A percentile compares a stretch with the other conserved stretches of the same genome.
Conservation (phyloP, 2,113 vertebrate species). For the Carlito syrichta region DNA sequence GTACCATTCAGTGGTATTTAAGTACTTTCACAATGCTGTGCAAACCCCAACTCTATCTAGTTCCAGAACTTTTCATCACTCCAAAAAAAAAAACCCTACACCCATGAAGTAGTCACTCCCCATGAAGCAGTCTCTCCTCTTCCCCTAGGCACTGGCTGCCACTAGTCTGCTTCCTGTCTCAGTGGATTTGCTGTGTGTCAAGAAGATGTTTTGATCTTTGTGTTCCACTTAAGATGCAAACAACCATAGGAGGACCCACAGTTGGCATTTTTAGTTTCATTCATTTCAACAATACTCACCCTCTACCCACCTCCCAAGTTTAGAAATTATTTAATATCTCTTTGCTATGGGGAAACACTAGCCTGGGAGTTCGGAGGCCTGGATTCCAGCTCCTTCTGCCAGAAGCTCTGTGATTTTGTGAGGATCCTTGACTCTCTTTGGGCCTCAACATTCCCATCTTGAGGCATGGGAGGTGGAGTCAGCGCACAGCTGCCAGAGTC, state of each 20-base stretch:
- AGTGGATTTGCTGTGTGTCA: neutral
- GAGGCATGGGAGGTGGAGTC: neutral
- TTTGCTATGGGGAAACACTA: neutral
- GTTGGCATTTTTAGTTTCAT: neutral
- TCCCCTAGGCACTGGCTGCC: neutral
- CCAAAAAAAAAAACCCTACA: neutral
- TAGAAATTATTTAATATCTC: neutral
- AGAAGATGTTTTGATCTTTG: neutral
- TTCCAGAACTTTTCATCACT: neutral
- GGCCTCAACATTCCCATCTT: neutral
- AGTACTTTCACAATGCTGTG: too few species aligned
- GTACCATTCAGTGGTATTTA: too few species aligned
- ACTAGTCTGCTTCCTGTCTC: neutral
- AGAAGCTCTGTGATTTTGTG: neutral
- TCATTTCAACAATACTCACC: neutral
- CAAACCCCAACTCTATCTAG: neutral
- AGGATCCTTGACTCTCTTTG: neutral
- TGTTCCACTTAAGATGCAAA: neutral
- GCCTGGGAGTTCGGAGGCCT: neutral
- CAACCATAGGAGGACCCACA: neutral
- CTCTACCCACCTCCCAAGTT: neutral
- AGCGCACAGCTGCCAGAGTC: accelerated
- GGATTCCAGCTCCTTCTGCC: neutral
- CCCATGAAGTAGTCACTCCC: neutral
- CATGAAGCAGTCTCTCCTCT: accelerated